Evolutionary conservation across 2,888 invertebrate genomes (phyloP), one percentile per base, ranked within the genome.

Genomic region (Leptothorax acervorum): DNA sequence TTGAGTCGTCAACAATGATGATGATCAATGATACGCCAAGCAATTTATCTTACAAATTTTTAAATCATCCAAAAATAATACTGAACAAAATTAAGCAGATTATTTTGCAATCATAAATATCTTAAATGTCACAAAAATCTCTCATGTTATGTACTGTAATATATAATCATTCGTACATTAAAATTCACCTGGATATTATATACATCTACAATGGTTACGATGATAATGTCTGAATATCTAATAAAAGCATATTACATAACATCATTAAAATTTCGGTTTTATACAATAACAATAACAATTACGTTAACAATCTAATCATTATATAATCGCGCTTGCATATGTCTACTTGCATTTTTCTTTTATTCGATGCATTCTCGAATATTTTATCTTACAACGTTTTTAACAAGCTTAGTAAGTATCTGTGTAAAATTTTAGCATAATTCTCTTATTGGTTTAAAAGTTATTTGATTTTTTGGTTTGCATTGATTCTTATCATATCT

Each of bases 341-440:
- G 12, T 23, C 6, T 3, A 42, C 42, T 23, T 65, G 23, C 2
- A 15, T 65, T 8, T 53, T 76, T 70, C 1, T 70, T 39, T 12
- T 53, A 78, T 45, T 31, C 9, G 18, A 28, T 71, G 3, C 15
- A 65, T 6, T 23, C 18, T 12, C 11, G 0, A 11, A 28, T 8
- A 31, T 55, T 2, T 28, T 12, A 28, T 55, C 9, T 60, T 66
- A 28, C 23, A 28, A 51, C 18, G 18, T 48, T 76, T 62, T 42
- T 53, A 76, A 65, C 39, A 82, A 86, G 70, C 28, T 76, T 78
- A 90, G 81, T 57, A 79, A n/a, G n/a, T n/a, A n/a, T n/a, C n/a
- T n/a, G n/a, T n/a, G n/a, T n/a, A n/a, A n/a, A n/a, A n/a, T n/a
- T n/a, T n/a, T n/a, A n/a, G n/a, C n/a, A n/a, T n/a, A n/a, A n/a